Conservation (phyloP, 2,113 vertebrate genomes). For the Cyphomyrus plagiostoma region DNA sequence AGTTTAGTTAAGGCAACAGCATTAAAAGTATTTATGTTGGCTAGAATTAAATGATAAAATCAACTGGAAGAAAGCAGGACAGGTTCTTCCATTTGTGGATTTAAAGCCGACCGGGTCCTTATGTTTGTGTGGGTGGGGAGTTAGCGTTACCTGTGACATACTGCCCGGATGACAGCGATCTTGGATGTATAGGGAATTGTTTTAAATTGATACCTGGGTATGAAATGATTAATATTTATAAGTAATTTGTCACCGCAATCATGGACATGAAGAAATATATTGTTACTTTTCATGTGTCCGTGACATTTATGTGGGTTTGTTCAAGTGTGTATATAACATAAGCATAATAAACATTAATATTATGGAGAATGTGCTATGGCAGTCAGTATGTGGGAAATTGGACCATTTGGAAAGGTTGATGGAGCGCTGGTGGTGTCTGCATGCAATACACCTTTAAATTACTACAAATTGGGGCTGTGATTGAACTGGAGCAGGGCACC, state of each 20-base stretch:
- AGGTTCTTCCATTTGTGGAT: not conserved
- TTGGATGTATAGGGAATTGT: not conserved
- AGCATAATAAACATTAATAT: not conserved
- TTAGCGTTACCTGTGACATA: not conserved
- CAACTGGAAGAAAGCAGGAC: not conserved
- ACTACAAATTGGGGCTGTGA: not conserved
- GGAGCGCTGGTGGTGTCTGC: not conserved
- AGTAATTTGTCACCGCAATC: not conserved
- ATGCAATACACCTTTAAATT: not conserved
- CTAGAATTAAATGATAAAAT: not conserved
- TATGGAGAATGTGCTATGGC: not conserved
- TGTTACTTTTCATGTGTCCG: not conserved
- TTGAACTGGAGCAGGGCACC: not conserved
- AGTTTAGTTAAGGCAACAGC: not conserved
- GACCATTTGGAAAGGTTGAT: not conserved
- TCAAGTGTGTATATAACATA: not conserved
- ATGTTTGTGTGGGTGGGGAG: not conserved
- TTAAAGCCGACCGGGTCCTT: not conserved
- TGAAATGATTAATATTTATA: not conserved
- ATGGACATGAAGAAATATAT: not conserved
- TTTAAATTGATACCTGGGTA: not conserved
- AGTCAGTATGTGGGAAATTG: not conserved
- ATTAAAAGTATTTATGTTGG: not conserved
- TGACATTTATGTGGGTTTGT: not conserved
- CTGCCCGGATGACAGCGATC: not conserved